Base-by-base conservation (phyloP, 2,113 vertebrate species). In the Lanius ludovicianus region DNA sequence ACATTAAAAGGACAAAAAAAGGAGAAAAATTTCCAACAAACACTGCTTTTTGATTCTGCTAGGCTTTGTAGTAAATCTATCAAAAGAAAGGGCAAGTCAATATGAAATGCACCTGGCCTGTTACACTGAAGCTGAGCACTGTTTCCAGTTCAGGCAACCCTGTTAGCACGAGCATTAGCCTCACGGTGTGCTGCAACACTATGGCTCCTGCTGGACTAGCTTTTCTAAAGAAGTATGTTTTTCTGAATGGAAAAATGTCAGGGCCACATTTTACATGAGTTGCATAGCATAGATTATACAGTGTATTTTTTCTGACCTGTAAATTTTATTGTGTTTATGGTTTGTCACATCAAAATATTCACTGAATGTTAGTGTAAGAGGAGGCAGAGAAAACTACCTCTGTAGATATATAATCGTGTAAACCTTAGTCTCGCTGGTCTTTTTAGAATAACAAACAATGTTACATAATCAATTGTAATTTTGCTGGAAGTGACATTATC, bases 391-490 rank as follows among this genome's bases (percentile, higher is more conserved):
- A 85, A 60, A 88, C 77, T 70, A 71, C 69, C 70, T 74, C 75
- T 63, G 53, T 37, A 68, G 42, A 87, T 67, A 49, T 41, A 42
- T 77, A 71, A 81, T 71, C 0, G 0, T 70, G 65, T 92, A 84
- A 92, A 96, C 56, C 31, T 77, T 63, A 33, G 5, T 89, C 47
- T 91, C 59, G 25, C 65, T 49, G 12, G 44, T 77, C 74, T 90
- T 92, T 91, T 94, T 86, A 86, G 41, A 92, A 84, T 64, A 94
- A 84, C 44, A 90, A 64, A 87, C 67, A 94, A 28, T 37, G 37
- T 59, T 84, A 57, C 33, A 75, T 84, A 89, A 94, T 90, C 59
- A 92, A 96, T 79, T 37, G 50, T 49, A 60, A 63, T 96, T 95
- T 93, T 88, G 23, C 60, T 91, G 52, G 74, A 87, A 96, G 39